A percentile compares a stretch with the other conserved stretches of the same genome.
phyloP scores from a whole-genome alignment of 1,140 invertebrate species.

The Alviniconcha marisindica region DNA sequence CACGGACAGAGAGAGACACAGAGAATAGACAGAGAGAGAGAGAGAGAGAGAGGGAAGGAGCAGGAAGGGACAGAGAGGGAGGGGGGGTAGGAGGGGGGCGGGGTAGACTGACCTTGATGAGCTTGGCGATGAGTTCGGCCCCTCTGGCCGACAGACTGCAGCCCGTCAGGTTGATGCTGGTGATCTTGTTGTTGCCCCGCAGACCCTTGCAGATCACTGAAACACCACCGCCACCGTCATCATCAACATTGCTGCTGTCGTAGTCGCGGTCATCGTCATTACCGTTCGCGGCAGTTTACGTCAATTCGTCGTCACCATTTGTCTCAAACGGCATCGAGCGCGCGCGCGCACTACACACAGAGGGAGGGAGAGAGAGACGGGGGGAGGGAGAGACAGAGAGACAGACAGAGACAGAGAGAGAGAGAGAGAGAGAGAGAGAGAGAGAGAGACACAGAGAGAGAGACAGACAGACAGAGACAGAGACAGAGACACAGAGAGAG shows the following conservation, averaged over 20 bases:
- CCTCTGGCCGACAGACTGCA: slow-evolving; percentile 69
- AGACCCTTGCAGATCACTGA: slow-evolving; percentile 73
- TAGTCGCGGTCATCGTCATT: not conserved
- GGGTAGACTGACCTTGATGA: slow-evolving; percentile 72
- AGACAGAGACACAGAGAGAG: slow-evolving; percentile 15
- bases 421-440: slow-evolving; percentile 13
- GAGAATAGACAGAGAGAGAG: slow-evolving; percentile 3
- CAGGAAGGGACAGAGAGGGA: not conserved
- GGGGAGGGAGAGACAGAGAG: not conserved
- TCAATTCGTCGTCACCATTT: no score
- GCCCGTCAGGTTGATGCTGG: slow-evolving; percentile 72
- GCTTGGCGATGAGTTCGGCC: slow-evolving; percentile 69
- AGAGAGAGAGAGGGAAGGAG: not conserved
- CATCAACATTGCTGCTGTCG: not conserved
- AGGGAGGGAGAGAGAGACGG: slow-evolving; percentile 5
- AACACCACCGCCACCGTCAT: slow-evolving; percentile 31
- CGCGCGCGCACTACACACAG: not conserved
- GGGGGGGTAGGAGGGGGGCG: not conserved
- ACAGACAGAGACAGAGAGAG: not conserved
- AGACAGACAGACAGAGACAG: not conserved
- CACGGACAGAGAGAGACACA: not conserved
- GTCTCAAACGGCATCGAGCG: not conserved
- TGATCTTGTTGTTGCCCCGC: slow-evolving; percentile 73
- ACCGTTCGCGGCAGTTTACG: no score
- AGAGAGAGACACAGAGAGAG: slow-evolving; percentile 1